Base-by-base conservation (phyloP, 2,888 invertebrate species). In the Gastrophysa polygoni region DNA sequence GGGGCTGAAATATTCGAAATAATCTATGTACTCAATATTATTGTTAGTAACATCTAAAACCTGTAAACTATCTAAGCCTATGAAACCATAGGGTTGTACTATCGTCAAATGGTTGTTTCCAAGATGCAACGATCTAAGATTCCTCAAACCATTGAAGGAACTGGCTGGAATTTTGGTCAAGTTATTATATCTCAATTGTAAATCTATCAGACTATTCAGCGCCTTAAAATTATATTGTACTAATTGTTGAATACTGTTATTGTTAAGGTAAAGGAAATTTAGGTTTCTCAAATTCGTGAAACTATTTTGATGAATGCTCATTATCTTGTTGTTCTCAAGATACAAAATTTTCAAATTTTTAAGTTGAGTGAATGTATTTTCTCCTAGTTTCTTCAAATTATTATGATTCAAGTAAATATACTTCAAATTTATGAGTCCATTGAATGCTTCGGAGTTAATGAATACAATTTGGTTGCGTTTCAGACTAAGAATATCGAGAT, bases 331-430 rank as follows among this genome's bases (percentile, higher is more conserved):
- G 57, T 79, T 75, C 65, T 82, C 80, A 38, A 83, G 66, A 59
- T 82, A 76, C 18, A 84, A 69, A 34, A 79, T 79, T 47, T 80
- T 78, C 47, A 84, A 65, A 51, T 75, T 78, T 1, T 73, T 73
- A 21, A 83, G 64, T 67, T 77, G 74, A 14, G 71, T 72, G 62
- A 84, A 83, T 14, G 75, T 74, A 21, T 77, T 73, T 11, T 75
- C 76, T 1, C 78, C 77, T 38, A 84, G 68, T 50, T 72, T 78
- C 18, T 71, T 69, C n/a, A 83, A 67, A n/a, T 77, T 72, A 68
- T 84, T 84, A 61, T 76, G 67, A 43, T 77, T 81, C 11, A 84
- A 64, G 67, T 82, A 80, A 7, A 84, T 68, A 68, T 78, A 80
- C 67, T 77, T 80, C 44, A 83, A 65, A 55, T 80, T 78, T 2